Conservation (phyloP, 2,113 vertebrate species). For the Meleagris gallopavo region DNA sequence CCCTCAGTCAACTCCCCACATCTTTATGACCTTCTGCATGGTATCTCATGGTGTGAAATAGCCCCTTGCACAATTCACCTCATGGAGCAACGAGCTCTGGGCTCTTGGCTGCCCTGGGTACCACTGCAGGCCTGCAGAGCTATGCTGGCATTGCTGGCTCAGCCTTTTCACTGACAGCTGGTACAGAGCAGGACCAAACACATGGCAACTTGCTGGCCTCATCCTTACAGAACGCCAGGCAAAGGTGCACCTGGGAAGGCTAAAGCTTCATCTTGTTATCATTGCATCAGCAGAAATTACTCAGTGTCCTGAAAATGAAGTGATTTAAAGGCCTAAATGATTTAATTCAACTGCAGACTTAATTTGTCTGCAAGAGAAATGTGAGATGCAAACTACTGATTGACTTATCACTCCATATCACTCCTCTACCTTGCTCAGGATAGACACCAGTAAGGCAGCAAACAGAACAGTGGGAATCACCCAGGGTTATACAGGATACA, state of each 20-base stretch:
- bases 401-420: not conserved
- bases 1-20: too few species aligned
- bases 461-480: not conserved
- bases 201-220: rapidly evolving
- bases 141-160: not conserved
- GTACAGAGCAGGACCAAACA: not conserved
- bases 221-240: not conserved
- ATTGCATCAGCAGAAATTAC: not conserved
- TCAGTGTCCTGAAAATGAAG: not conserved
- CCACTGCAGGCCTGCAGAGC: not conserved
- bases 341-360: not conserved
- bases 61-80: too few species aligned
- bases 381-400: not conserved
- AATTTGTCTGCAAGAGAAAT: not conserved
- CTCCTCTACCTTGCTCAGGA: not conserved
- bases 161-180: not conserved
- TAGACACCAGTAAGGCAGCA: not conserved
- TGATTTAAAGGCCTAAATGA: not conserved
- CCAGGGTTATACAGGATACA: not conserved
- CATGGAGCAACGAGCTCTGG: not conserved
- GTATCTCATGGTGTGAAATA: too few species aligned
- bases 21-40: too few species aligned
- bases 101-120: not conserved
- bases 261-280: not conserved
- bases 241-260: not conserved